Percentiles rank a stretch among this genome's conserved stretches.
Conservation (phyloP, 92 coral and sea anemone species). For the Porites rus region DNA sequence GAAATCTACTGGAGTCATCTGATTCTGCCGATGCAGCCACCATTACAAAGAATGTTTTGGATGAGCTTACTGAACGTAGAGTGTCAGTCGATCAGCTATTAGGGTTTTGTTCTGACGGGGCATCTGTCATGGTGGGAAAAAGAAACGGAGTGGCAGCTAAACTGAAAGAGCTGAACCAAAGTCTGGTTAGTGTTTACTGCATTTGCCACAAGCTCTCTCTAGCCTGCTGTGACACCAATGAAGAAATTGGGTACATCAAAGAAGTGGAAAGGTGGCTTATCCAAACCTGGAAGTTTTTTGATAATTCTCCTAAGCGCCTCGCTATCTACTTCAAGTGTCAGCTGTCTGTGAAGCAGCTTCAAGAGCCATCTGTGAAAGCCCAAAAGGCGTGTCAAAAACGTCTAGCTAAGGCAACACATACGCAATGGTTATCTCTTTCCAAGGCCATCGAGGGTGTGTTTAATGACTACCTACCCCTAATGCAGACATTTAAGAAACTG, state of each 20-base stretch:
- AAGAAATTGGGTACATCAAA: constrained; percentile 39
- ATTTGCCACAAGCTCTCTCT: constrained; percentile 51
- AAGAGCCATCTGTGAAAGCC: constrained; percentile 34
- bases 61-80: constrained; percentile 38
- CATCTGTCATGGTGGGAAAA: constrained; percentile 29
- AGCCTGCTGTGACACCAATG: constrained; percentile 39
- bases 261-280: constrained; percentile 52
- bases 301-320: constrained; percentile 49
- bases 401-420: constrained; percentile 39
- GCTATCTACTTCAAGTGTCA: constrained; percentile 27
- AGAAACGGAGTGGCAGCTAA: constrained; percentile 42
- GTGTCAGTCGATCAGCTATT: constrained; percentile 21
- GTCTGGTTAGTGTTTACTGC: constrained; percentile 30
- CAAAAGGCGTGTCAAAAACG: constrained; percentile 1
- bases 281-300: constrained; percentile 48
- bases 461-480: constrained; percentile 29
- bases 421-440: constrained; percentile 41
- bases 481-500: constrained; percentile 18
- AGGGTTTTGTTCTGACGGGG: constrained; percentile 20
- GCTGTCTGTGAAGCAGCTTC: constrained; percentile 35
- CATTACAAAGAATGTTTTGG: constrained; percentile 32
- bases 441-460: constrained; percentile 28
- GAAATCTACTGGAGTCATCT: constrained; percentile 33
- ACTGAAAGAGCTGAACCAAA: constrained; percentile 13
- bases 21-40: constrained; percentile 47